These are phyloP conservation scores for Cyclargus thomasi DNA, from an alignment of 1,140 invertebrate species.

Conservation along the genomic window DNA sequence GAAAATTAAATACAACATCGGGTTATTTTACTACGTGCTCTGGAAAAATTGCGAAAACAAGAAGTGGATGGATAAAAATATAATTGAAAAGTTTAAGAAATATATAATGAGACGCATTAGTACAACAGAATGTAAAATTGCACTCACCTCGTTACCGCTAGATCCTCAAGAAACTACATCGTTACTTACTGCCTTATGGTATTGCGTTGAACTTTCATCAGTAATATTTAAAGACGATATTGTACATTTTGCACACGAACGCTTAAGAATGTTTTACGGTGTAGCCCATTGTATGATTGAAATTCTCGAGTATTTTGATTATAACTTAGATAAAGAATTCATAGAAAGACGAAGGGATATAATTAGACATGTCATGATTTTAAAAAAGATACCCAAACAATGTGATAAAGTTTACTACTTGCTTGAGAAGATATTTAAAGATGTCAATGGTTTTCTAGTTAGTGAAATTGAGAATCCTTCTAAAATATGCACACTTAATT, in stretches of 20 bases:
- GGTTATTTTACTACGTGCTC: slow-evolving; percentile 36
- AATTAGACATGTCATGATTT: slow-evolving; percentile 32
- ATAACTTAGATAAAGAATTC: slow-evolving; percentile 31
- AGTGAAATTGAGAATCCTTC: slow-evolving; percentile 32
- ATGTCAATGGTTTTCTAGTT: slow-evolving; percentile 30
- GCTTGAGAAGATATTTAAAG: slow-evolving; percentile 34
- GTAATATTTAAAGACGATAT: slow-evolving; percentile 34
- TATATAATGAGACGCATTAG: slow-evolving; percentile 35
- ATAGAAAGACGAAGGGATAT: slow-evolving; percentile 34
- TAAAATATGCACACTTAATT: slow-evolving; percentile 34
- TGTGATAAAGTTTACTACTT: slow-evolving; percentile 33
- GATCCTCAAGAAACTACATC: slow-evolving; percentile 31
- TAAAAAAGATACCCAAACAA: slow-evolving; percentile 31
- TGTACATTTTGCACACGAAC: slow-evolving; percentile 30
- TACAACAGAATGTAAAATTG: slow-evolving; percentile 33
- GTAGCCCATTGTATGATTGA: slow-evolving; percentile 35
- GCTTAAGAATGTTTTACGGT: slow-evolving; percentile 30
- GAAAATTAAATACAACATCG: slow-evolving; percentile 35
- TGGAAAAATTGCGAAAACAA: slow-evolving; percentile 42
- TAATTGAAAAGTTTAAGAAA: slow-evolving; percentile 35
- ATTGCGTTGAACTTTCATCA: slow-evolving; percentile 39
- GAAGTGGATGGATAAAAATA: slow-evolving; percentile 42
- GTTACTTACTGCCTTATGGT: slow-evolving; percentile 36
- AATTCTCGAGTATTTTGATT: slow-evolving; percentile 32
- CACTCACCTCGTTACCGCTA: slow-evolving; percentile 35